These are phyloP conservation scores for Leptobrachium leishanense DNA, from an alignment of 2,113 vertebrate species.

Conservation along the genomic window DNA sequence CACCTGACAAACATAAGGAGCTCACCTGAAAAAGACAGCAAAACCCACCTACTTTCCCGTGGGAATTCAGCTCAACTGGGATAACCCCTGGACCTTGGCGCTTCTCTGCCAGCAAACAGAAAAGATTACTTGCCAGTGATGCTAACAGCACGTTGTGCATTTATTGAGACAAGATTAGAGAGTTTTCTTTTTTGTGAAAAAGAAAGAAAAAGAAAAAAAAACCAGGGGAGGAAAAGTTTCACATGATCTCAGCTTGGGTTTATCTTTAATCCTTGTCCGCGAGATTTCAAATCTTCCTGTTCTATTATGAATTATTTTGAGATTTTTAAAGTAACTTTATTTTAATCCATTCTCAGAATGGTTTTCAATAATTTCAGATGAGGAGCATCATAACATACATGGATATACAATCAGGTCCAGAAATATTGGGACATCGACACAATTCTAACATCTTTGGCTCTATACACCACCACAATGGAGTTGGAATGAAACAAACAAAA, in stretches of 20 bases:
- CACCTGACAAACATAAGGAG: slow-evolving; percentile 55
- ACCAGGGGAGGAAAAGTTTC: background rate
- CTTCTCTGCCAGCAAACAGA: slow-evolving; percentile 81
- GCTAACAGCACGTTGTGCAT: slow-evolving; percentile 66
- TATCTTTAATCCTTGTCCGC: slow-evolving; percentile 16
- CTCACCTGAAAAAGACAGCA: slow-evolving; percentile 66
- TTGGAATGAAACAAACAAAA: too few species aligned
- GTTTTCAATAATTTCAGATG: too few species aligned
- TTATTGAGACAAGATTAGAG: slow-evolving; percentile 67
- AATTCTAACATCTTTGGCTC: too few species aligned
- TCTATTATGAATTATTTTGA: too few species aligned
- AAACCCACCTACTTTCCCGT: slow-evolving; percentile 83
- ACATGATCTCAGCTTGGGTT: slow-evolving; percentile 24
- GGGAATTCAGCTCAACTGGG: slow-evolving; percentile 79
- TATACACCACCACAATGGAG: too few species aligned
- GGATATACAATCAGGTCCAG: too few species aligned
- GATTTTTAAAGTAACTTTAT: too few species aligned
- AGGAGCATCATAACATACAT: too few species aligned
- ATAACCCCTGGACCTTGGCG: slow-evolving; percentile 84
- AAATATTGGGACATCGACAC: too few species aligned
- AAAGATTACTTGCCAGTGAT: slow-evolving; percentile 67
- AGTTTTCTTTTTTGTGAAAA: background rate
- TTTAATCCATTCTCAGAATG: too few species aligned
- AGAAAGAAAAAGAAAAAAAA: background rate
- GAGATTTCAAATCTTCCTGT: background rate